These are phyloP conservation scores for Axis porcinus DNA, from an alignment of 2,113 vertebrate genomes.

Conservation along the genomic window DNA sequence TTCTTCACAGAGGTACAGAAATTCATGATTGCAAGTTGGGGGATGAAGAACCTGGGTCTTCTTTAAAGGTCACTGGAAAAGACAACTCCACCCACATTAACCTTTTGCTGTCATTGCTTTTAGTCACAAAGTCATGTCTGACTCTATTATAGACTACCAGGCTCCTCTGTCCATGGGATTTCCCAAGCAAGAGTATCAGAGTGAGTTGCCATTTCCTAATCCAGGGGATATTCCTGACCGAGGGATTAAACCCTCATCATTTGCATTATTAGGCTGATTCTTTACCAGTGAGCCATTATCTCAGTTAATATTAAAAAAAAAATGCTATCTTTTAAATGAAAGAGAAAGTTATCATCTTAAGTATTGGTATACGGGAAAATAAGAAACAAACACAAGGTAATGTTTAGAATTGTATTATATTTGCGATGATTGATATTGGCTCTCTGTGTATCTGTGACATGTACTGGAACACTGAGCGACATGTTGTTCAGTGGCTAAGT, in stretches of 20 bases:
- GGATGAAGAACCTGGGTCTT: background rate
- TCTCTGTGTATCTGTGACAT: background rate
- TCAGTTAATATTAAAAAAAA: background rate
- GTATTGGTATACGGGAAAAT: background rate
- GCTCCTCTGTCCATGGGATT: background rate
- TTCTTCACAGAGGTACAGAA: background rate
- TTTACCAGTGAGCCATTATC: background rate
- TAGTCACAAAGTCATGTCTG: background rate
- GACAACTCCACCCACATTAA: background rate
- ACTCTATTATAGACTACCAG: background rate
- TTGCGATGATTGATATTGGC: background rate
- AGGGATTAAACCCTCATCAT: background rate
- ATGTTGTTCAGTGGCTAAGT: no score
- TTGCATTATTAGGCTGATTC: background rate
- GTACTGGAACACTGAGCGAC: background rate
- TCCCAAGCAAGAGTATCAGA: background rate
- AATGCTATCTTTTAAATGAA: background rate
- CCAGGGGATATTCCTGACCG: accelerated
- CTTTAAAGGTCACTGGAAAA: background rate
- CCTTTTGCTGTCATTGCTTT: background rate
- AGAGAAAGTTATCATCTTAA: background rate
- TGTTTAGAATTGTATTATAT: background rate
- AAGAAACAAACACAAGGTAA: background rate
- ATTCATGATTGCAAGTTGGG: background rate
- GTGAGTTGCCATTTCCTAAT: background rate